These are phyloP conservation scores for Protonemura montana DNA, from an alignment of 2,888 invertebrate species.

Conservation along the genomic window DNA sequence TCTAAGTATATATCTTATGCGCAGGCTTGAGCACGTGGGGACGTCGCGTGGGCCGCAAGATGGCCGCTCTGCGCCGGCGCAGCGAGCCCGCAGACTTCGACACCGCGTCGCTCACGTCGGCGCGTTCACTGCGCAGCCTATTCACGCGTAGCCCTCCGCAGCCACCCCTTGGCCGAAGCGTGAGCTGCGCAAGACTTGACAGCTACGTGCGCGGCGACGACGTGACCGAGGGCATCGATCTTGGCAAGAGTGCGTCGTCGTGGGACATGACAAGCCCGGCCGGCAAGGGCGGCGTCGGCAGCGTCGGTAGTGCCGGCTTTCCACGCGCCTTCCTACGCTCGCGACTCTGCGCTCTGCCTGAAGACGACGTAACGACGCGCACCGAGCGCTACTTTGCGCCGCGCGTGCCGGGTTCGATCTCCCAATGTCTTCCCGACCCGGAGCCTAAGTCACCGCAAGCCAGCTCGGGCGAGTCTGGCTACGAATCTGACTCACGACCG, in stretches of 20 bases:
- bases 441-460: conserved; percentile 57
- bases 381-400: conserved; percentile 59
- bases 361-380: conserved; percentile 65
- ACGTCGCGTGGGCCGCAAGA: conserved; percentile 78
- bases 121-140: conserved; percentile 43
- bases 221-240: conserved; percentile 79
- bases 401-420: conserved; percentile 69
- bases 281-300: conserved; percentile 76
- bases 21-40: conserved; percentile 78
- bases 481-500: conserved; percentile 73
- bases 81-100: conserved; percentile 59
- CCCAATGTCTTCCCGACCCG: conserved; percentile 21
- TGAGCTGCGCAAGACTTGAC: conserved; percentile 67
- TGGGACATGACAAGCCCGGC: conserved; percentile 67
- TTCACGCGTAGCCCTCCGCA: not conserved
- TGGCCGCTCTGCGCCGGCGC: conserved; percentile 76
- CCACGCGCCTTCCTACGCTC: conserved; percentile 81
- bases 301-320: conserved; percentile 72
- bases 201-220: conserved; percentile 78
- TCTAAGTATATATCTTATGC: not conserved
- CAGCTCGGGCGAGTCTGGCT: conserved; percentile 84
- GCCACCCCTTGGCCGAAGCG: conserved; percentile 46
- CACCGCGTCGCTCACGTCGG: conserved; percentile 43
- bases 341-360: conserved; percentile 77
- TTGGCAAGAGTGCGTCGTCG: conserved; percentile 58